A percentile compares a stretch with the other conserved stretches of the same genome.
These are phyloP conservation scores for Chionomys nivalis DNA, from an alignment of 2,113 vertebrate species.

Conservation along the genomic window DNA sequence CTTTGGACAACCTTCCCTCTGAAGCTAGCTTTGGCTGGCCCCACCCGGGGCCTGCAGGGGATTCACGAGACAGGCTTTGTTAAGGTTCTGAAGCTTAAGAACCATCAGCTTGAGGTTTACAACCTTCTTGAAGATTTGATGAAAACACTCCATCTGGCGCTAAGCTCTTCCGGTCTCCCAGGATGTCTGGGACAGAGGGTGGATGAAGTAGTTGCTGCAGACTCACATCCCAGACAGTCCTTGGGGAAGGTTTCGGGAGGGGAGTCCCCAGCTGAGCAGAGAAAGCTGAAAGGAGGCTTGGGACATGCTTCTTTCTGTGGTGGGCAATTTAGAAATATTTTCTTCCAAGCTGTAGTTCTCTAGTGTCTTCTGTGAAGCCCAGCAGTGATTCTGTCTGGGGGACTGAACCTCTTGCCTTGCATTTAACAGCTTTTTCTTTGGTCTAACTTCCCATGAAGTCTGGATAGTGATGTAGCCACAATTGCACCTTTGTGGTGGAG, in stretches of 20 bases:
- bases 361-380: not conserved
- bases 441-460: not conserved
- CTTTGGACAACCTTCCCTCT: not conserved
- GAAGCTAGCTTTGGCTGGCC: not conserved
- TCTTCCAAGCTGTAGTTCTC: not conserved
- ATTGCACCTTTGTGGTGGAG: not conserved
- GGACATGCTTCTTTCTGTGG: not conserved
- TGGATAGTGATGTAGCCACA: not conserved
- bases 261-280: not conserved
- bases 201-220: too few relatives aligned
- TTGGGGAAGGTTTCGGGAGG: rapidly evolving
- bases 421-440: not conserved
- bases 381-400: not conserved
- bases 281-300: not conserved
- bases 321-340: not conserved
- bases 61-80: too few relatives aligned
- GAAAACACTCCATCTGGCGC: not conserved
- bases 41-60: not conserved
- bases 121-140: conserved; percentile 1
- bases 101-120: not conserved
- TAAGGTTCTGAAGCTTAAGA: not conserved
- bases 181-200: not conserved
- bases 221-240: not conserved
- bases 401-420: not conserved
- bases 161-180: too few relatives aligned